phyloP scores from a whole-genome alignment of 2,888 invertebrate species.

The Eupeodes latifasciatus region DNA sequence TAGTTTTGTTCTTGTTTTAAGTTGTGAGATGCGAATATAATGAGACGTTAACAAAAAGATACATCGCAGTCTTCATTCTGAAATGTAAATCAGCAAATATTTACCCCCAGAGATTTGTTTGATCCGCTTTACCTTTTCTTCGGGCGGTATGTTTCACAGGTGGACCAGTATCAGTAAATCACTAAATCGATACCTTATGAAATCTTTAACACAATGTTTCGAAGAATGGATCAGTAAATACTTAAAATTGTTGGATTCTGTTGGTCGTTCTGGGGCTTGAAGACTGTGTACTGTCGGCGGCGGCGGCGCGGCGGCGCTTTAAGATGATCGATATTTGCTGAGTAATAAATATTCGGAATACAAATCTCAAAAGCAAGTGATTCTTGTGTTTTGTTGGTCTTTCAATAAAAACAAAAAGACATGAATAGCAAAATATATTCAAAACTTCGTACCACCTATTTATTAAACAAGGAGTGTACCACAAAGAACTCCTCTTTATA shows the following conservation, averaged over 20 bases:
- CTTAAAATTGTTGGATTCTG: slow-evolving; percentile 25
- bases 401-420: neutral
- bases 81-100: slow-evolving; percentile 40
- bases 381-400: neutral
- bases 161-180: slow-evolving; percentile 46
- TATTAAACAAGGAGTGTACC: slow-evolving; percentile 32
- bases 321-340: slow-evolving; percentile 70
- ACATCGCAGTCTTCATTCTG: slow-evolving; percentile 1
- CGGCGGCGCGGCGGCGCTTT: slow-evolving; percentile 62
- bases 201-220: slow-evolving; percentile 56
- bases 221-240: slow-evolving; percentile 68
- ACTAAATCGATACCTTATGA: slow-evolving; percentile 30
- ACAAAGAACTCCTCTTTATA: neutral
- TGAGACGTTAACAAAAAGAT: slow-evolving; percentile 4
- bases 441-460: neutral
- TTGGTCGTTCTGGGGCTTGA: neutral
- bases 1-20: neutral
- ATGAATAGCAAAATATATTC: neutral
- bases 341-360: slow-evolving; percentile 60
- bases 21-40: neutral
- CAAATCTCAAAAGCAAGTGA: slow-evolving; percentile 15
- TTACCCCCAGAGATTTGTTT: slow-evolving; percentile 33
- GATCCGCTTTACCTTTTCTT: slow-evolving; percentile 27
- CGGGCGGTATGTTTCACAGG: neutral
- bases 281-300: slow-evolving; percentile 34